Evolutionary conservation across 2,113 vertebrate genomes (phyloP), one percentile per base, ranked within the genome.

Genomic region (Promerops cafer): DNA sequence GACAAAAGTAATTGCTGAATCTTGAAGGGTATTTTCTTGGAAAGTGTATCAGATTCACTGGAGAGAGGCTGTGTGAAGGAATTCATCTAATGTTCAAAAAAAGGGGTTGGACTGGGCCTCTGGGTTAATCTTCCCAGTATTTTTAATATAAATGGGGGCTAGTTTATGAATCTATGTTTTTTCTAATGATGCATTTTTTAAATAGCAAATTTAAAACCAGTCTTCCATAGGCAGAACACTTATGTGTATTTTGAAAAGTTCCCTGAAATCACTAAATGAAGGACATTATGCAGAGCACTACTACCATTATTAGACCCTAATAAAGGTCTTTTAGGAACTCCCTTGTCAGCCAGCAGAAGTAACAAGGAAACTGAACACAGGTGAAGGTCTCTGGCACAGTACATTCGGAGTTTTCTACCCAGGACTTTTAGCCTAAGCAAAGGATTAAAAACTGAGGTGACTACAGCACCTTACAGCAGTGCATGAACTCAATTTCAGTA

Each of bases 381-480:
- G 15, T 40, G 54, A 35, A 42, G 30, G 39, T 54, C 1, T 2
- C 71, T 82, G 59, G 45, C 44, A 31, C 0, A 1, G 11, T 4
- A 70, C 23, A 7, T 26, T 33, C 1, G 0, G 40, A 57, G 12
- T 57, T 79, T 53, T 53, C 57, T 42, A 72, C n/a, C 35, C 69
- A 86, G 45, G 83, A 49, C 16, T 56, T 82, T 63, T 19, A 81
- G 27, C 52, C 60, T 70, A 78, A 22, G 42, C 70, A 66, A 65
- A 74, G 30, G 16, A 83, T 35, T 89, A 35, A 87, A 90, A 81
- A 4, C 45, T 66, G 64, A 45, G 28, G 19, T 61, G 45, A 33
- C 40, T 33, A 19, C 45, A 94, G 54, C 74, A 87, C 11, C 26
- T 63, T 39, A 45, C 31, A 42, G 27, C 35, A 71, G 21, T 37